phyloP scores from a whole-genome alignment of 2,888 invertebrate species.

The Hemicrepidius hirtus region DNA sequence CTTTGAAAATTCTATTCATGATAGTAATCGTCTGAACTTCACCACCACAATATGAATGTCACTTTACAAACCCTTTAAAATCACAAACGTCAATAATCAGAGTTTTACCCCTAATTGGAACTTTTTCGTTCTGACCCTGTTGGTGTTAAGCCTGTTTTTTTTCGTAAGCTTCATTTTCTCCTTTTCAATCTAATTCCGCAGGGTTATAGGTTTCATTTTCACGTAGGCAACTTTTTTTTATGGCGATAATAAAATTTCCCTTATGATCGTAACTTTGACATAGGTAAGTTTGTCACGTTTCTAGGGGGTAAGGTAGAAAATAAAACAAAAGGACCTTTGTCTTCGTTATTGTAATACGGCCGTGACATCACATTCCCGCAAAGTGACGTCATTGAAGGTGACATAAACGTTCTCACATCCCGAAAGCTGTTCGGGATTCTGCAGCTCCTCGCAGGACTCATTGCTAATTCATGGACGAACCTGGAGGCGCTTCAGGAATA shows the following conservation, averaged over 20 bases:
- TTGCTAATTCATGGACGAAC: constrained; percentile 52
- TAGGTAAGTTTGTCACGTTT: constrained; percentile 3
- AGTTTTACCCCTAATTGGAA: too few relatives aligned
- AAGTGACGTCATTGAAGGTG: constrained; percentile 36
- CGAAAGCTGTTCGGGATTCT: constrained; percentile 46
- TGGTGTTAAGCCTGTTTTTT: too few relatives aligned
- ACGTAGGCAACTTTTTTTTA: background rate
- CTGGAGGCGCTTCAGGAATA: constrained; percentile 44
- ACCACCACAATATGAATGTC: constrained; percentile 10
- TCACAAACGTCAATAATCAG: background rate
- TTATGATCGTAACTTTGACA: background rate
- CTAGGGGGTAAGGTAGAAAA: background rate
- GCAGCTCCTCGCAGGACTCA: constrained; percentile 45
- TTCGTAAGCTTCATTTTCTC: too few relatives aligned
- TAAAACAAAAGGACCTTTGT: constrained; percentile 2
- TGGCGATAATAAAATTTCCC: background rate
- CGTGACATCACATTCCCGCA: constrained; percentile 38
- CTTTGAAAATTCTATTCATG: constrained; percentile 25
- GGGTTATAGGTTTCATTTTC: background rate
- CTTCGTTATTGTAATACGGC: constrained; percentile 22
- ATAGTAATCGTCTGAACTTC: constrained; percentile 11
- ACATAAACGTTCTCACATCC: constrained; percentile 39
- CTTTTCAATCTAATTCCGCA: background rate
- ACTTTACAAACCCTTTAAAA: constrained; percentile 21
- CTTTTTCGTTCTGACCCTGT: too few relatives aligned